Evolutionary conservation across 2,113 vertebrate genomes (phyloP).

Genomic region (Micronisus gabar): DNA sequence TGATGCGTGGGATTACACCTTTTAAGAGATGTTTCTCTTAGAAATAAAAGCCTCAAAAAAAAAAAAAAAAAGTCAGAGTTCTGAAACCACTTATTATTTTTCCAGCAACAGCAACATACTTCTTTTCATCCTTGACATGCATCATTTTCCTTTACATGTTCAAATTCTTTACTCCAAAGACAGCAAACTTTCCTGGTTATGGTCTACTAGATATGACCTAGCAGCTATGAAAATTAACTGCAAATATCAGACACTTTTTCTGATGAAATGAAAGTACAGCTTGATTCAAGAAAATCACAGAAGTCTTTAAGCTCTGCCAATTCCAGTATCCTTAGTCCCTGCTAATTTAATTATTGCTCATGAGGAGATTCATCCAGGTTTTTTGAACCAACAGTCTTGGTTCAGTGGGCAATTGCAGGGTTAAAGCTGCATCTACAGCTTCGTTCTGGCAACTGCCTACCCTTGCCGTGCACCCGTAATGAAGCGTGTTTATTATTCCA

Average conservation of each 20-base stretch:
- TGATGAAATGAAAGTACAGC: background rate
- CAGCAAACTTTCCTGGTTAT: background rate
- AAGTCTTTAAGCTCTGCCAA: background rate
- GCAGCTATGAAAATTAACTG: background rate
- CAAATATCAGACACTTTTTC: background rate
- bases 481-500: conserved; percentile 14
- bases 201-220: background rate
- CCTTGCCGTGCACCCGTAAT: background rate
- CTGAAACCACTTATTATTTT: background rate
- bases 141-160: background rate
- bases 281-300: background rate
- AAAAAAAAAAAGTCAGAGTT: background rate
- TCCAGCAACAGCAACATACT: background rate
- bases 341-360: background rate
- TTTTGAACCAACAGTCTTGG: background rate
- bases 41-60: background rate
- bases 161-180: background rate
- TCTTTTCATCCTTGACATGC: background rate
- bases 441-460: background rate
- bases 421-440: background rate
- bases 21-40: background rate
- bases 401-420: background rate
- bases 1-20: background rate
- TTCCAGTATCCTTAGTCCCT: background rate
- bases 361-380: background rate